These are phyloP conservation scores for Acropternis orthonyx DNA, from an alignment of 2,797 vertebrate genomes.

Conservation along the genomic window DNA sequence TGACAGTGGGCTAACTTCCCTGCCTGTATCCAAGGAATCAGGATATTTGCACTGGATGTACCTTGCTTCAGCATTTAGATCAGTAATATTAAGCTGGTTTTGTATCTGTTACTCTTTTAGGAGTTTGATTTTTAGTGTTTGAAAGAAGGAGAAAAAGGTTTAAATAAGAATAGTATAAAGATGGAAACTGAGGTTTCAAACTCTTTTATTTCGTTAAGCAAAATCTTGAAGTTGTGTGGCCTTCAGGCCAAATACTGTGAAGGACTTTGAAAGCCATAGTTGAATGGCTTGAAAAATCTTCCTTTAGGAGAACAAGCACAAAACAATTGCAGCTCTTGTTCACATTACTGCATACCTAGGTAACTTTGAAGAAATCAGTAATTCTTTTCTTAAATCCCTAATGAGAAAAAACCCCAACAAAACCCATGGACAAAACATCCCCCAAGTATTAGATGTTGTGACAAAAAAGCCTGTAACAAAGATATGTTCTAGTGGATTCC, in stretches of 20 bases:
- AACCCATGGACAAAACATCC: neutral
- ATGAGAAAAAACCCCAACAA: neutral
- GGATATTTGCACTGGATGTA: neutral
- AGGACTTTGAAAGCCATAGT: neutral
- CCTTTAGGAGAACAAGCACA: neutral
- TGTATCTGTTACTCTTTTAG: neutral
- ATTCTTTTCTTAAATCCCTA: neutral
- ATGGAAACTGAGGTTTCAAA: neutral
- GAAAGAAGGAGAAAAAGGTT: neutral
- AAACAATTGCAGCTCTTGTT: neutral
- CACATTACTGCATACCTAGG: neutral
- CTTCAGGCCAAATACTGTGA: neutral
- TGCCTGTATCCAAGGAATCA: neutral
- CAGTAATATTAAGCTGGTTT: neutral
- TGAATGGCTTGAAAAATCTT: neutral
- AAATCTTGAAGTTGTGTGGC: neutral
- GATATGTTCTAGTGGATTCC: neutral
- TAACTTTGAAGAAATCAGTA: neutral
- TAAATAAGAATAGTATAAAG: neutral
- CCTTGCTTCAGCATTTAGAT: neutral
- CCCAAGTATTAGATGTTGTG: neutral
- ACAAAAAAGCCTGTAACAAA: neutral
- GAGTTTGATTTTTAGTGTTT: neutral
- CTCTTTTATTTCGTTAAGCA: neutral
- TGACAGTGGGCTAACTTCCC: neutral